Evolutionary conservation across 2,797 vertebrate species (phyloP), one percentile per base, ranked within the genome.

Genomic region (Catamblyrhynchus diadema): DNA sequence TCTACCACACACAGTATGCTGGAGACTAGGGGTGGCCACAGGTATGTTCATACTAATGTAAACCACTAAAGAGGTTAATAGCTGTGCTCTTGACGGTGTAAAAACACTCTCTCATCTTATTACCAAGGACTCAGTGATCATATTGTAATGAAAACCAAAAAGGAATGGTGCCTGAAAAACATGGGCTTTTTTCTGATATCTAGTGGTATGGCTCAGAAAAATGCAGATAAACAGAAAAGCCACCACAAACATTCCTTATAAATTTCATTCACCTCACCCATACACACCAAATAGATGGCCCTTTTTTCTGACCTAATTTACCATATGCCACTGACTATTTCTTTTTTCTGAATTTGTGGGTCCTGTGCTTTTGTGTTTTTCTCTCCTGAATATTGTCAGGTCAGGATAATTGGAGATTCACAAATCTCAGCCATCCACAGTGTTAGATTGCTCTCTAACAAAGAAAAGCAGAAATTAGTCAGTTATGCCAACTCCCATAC

Each of bases 251-350:
- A 9, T 53, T 25, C 9, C 25, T 23, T 27, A 35, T 8, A 57
- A 16, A n/a, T 62, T 82, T 60, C 7, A 56, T 50, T 32, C 17
- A 21, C 10, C 10, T 64, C 30, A 35, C 4, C 18, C 1, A 0
- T 3, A 20, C 2, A 20, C 9, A 64, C 0, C 0, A 41, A 79
- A 48, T 23, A 32, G 9, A 7, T 33, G 8, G 59, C 8, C 7
- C 5, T 44, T 39, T 80, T 51, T 60, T 44, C 48, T 83, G 33
- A 25, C 19, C 23, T 59, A 19, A 42, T 86, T 67, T 62, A 22
- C 23, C 8, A 50, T 10, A 18, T 32, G 12, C 4, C 12, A 39
- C 18, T 67, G n/a, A 28, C 27, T 45, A 42, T 10, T 13, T 28
- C 16, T 24, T 22, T 78, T 15, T 35, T 37, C n/a, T 23, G 8